Evolutionary conservation across 2,113 vertebrate species (phyloP).

Genomic region (Caloenas nicobarica): DNA sequence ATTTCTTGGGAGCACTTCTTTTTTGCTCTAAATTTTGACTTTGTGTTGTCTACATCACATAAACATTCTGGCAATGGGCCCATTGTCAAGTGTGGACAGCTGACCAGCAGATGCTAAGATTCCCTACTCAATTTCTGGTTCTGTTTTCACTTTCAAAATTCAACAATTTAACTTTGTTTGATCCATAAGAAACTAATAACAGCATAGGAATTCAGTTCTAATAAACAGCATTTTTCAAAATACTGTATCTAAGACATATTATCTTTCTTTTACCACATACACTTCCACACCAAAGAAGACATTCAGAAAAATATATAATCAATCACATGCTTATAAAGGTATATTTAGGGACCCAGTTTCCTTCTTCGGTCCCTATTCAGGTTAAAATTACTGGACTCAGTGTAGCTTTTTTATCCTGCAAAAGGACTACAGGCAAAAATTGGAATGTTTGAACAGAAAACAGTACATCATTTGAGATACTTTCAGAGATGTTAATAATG

Average conservation of each 20-base stretch:
- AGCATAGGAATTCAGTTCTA: not conserved
- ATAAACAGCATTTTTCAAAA: not conserved
- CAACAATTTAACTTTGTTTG: not conserved
- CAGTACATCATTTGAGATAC: not conserved
- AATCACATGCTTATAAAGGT: not conserved
- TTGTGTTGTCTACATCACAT: not conserved
- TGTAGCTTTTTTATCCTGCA: not conserved
- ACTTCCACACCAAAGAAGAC: not conserved
- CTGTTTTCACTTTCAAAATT: conserved; percentile 7
- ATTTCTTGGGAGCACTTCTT: not conserved
- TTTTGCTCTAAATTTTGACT: not conserved
- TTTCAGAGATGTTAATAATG: not conserved
- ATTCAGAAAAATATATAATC: not conserved
- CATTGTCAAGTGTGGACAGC: not conserved
- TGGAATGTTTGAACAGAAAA: not conserved
- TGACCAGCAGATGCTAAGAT: conserved; percentile 16
- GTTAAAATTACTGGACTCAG: not conserved
- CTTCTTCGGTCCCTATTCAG: not conserved
- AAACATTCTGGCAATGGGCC: not conserved
- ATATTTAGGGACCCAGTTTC: not conserved
- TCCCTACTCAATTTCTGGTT: not conserved
- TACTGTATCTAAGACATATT: not conserved
- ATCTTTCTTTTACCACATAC: not conserved
- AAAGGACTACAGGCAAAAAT: not conserved
- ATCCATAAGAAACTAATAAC: not conserved